Evolutionary conservation across 2,888 invertebrate species (phyloP).

Genomic region (Caenorhabditis afra): DNA sequence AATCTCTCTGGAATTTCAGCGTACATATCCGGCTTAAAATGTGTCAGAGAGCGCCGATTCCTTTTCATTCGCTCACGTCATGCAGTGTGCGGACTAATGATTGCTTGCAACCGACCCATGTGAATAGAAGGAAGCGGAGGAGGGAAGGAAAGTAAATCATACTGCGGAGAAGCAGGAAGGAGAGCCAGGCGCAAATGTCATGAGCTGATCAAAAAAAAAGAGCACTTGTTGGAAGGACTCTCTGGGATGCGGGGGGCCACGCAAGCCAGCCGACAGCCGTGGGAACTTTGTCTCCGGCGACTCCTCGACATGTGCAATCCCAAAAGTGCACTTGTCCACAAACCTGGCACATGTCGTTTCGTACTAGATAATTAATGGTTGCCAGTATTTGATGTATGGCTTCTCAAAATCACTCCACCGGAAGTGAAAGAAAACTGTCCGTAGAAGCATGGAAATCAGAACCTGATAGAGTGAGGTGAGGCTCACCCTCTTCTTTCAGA

Average conservation of each 20-base stretch:
- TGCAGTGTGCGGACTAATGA: background rate
- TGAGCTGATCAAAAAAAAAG: slow-evolving; percentile 17
- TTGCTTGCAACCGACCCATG: background rate
- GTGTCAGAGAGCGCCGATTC: background rate
- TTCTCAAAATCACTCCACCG: background rate
- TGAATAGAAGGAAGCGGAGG: background rate
- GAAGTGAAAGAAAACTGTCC: no score
- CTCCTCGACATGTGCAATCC: slow-evolving; percentile 8
- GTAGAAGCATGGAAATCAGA: no score
- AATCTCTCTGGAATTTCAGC: background rate
- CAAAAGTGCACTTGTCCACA: background rate
- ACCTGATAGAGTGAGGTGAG: no score
- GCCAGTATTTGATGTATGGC: background rate
- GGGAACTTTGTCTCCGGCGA: slow-evolving; percentile 9
- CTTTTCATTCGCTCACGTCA: slow-evolving; percentile 13
- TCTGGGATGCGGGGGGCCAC: no score
- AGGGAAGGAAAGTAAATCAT: slow-evolving; percentile 1
- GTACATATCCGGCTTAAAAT: slow-evolving; percentile 18
- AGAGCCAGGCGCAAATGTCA: slow-evolving; percentile 2
- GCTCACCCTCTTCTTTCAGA: no score
- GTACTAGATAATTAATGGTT: background rate
- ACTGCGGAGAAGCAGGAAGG: slow-evolving; percentile 9
- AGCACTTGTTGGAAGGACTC: background rate
- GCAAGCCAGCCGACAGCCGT: slow-evolving; percentile 7
- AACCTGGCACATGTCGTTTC: slow-evolving; percentile 2